phyloP scores from a whole-genome alignment of 2,888 invertebrate genomes.

The Macropis europaea region DNA sequence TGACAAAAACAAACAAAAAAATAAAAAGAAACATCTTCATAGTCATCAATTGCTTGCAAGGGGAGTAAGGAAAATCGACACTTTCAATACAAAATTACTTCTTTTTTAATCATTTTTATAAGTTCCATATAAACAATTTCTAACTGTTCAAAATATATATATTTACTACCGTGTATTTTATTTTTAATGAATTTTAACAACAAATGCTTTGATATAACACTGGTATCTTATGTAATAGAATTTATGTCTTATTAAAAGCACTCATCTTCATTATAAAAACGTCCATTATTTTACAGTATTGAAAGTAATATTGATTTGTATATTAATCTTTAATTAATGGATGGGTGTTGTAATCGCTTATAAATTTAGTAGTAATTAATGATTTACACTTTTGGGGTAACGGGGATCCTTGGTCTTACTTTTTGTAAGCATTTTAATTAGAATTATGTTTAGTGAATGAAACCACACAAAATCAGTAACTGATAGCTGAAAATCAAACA shows the following conservation, averaged over 20 bases:
- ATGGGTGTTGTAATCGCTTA: constrained; percentile 28
- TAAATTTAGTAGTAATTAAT: constrained; percentile 34
- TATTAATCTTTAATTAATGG: constrained; percentile 24
- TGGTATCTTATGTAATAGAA: constrained; percentile 20
- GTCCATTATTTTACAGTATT: constrained; percentile 37
- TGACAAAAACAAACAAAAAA: constrained; percentile 47
- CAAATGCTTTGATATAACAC: constrained; percentile 22
- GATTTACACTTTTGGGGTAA: constrained; percentile 49
- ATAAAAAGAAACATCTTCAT: constrained; percentile 39
- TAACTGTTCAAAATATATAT: constrained; percentile 28
- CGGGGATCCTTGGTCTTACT: constrained; percentile 61
- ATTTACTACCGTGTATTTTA: constrained; percentile 23
- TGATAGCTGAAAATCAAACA: constrained; percentile 49
- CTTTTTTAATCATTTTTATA: constrained; percentile 11
- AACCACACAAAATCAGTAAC: constrained; percentile 43
- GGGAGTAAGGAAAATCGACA: constrained; percentile 9
- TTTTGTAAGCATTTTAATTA: constrained; percentile 55
- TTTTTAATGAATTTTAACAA: constrained; percentile 30
- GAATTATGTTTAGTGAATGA: constrained; percentile 51
- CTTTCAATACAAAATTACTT: constrained; percentile 18
- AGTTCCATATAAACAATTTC: constrained; percentile 28
- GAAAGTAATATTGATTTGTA: constrained; percentile 17
- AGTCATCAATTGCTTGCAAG: constrained; percentile 40
- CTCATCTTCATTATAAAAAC: constrained; percentile 16
- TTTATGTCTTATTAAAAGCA: constrained; percentile 15